Conservation (phyloP, 2,888 invertebrate species). For the Ceramica pisi region DNA sequence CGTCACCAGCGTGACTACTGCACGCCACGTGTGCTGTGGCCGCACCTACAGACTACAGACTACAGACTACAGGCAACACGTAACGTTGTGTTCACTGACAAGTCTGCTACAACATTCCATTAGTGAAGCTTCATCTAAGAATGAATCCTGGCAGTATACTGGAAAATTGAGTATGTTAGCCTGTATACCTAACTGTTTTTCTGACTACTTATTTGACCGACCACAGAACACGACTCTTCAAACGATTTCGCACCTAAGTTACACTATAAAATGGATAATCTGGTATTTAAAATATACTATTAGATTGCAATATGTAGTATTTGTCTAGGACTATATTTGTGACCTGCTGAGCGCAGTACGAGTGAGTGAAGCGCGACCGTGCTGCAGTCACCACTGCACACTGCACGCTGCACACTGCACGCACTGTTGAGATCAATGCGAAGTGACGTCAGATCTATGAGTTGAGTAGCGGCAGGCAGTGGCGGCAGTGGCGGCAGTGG, state of each 20-base stretch:
- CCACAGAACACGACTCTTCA: conserved; percentile 14
- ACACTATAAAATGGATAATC: conserved; percentile 40
- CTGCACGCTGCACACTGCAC: no score
- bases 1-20: neutral
- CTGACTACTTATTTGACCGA: neutral
- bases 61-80: neutral
- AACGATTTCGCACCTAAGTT: conserved; percentile 9
- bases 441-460: conserved; percentile 26
- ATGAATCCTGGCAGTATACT: conserved; percentile 9
- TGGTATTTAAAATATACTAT: conserved; percentile 59
- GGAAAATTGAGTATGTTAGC: neutral
- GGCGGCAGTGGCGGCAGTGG: neutral
- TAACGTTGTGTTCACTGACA: neutral
- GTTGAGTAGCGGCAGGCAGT: neutral
- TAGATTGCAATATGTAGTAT: conserved; percentile 44
- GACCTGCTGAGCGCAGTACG: conserved; percentile 11
- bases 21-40: neutral
- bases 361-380: neutral
- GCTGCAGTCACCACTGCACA: neutral
- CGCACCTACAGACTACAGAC: neutral
- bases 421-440: conserved; percentile 20
- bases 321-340: conserved; percentile 27
- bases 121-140: neutral
- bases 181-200: neutral
- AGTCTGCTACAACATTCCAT: neutral